Evolutionary conservation across 2,113 vertebrate genomes (phyloP).

Genomic region (Arizona elegans): DNA sequence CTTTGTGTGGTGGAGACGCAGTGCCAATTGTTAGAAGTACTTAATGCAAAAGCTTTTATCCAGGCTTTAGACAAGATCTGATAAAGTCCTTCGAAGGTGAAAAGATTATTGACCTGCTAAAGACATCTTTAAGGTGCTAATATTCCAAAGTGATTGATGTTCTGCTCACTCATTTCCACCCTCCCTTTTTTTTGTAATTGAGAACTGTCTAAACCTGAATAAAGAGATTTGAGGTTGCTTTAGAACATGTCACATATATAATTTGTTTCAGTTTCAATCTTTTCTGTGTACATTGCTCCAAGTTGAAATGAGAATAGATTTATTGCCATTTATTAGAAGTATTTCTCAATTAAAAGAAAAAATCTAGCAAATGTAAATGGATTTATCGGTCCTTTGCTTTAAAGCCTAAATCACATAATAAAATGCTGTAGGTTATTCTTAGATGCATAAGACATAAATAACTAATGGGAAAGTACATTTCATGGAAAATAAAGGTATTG

Average conservation of each 20-base stretch:
- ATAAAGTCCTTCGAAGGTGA: conserved; percentile 95
- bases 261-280: conserved; percentile 65
- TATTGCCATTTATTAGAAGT: conserved; percentile 7
- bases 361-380: neutral
- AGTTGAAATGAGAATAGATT: conserved; percentile 54
- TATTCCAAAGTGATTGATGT: conserved; percentile 93
- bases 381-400: neutral
- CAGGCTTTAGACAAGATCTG: conserved; percentile 90
- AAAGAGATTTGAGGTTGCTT: conserved; percentile 85
- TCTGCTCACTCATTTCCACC: conserved; percentile 75
- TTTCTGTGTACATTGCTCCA: conserved; percentile 41
- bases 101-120: conserved; percentile 99
- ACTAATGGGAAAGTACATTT: neutral
- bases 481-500: neutral
- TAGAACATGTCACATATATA: conserved; percentile 70
- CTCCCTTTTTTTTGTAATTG: conserved; percentile 62
- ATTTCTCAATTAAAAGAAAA: neutral
- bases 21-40: conserved; percentile 83
- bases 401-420: neutral
- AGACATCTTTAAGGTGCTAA: conserved; percentile 91
- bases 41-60: conserved; percentile 95
- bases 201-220: conserved; percentile 81
- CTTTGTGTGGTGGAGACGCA: conserved; percentile 82
- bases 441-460: neutral
- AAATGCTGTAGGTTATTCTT: neutral